Percentiles rank a stretch among this genome's conserved stretches.
Evolutionary conservation across 2,888 invertebrate species (phyloP).

Genomic region (Dasypolia templi): DNA sequence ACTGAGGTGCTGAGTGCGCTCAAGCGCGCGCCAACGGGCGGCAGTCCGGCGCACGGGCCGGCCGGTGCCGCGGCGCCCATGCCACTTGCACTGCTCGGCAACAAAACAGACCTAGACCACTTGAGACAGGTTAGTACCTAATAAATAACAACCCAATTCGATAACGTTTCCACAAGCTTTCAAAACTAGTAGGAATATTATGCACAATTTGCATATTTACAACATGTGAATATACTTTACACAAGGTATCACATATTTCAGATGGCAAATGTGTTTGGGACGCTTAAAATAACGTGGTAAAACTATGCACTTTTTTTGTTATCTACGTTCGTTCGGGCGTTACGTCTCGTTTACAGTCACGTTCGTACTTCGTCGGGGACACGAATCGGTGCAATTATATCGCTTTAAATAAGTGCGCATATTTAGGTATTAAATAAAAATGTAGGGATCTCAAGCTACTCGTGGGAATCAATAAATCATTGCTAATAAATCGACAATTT

Average conservation of each 20-base stretch:
- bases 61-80: constrained; percentile 86
- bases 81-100: constrained; percentile 93
- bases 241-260: constrained; percentile 14
- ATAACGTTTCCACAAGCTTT: constrained; percentile 36
- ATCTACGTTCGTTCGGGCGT: constrained; percentile 7
- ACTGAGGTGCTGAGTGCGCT: constrained; percentile 91
- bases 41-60: constrained; percentile 91
- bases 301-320: constrained; percentile 2
- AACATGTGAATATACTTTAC: constrained; percentile 8
- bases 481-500: constrained; percentile 9
- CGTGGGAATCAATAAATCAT: background rate
- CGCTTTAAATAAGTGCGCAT: background rate
- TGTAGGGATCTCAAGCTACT: background rate
- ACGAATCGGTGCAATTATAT: background rate
- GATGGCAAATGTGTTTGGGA: background rate
- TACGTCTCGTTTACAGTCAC: constrained; percentile 9
- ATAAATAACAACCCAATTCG: constrained; percentile 26
- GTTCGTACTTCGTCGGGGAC: constrained; percentile 9
- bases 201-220: constrained; percentile 6
- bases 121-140: constrained; percentile 92
- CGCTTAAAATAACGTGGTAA: constrained; percentile 5
- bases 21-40: constrained; percentile 89
- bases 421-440: constrained; percentile 5
- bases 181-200: constrained; percentile 3
- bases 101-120: constrained; percentile 95